Evolutionary conservation across 2,113 vertebrate genomes (phyloP).

Genomic region (Centropus unirufus): DNA sequence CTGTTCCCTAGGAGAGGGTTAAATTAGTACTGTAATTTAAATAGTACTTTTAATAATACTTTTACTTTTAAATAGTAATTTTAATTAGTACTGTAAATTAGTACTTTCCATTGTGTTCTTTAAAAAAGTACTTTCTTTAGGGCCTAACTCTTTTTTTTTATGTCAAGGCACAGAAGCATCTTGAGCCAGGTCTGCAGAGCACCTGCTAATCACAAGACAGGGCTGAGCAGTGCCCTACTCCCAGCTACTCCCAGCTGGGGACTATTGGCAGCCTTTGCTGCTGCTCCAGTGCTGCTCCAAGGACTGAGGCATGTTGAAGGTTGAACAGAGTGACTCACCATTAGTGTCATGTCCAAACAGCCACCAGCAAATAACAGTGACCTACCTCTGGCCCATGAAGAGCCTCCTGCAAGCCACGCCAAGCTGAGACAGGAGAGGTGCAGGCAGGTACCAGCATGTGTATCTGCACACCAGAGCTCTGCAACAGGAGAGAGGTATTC

Average conservation of each 20-base stretch:
- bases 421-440: background rate
- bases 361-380: background rate
- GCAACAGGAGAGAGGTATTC: background rate
- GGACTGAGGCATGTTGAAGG: background rate
- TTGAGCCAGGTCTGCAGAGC: background rate
- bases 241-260: background rate
- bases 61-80: too few relatives aligned
- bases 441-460: fast-evolving
- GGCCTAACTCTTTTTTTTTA: background rate
- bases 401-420: background rate
- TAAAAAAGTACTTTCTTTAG: background rate
- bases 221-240: background rate
- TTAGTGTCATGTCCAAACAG: fast-evolving
- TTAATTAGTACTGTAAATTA: background rate
- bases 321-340: background rate
- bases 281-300: background rate
- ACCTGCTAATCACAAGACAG: fast-evolving
- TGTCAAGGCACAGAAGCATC: background rate
- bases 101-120: background rate
- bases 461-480: background rate
- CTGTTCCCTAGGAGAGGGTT: background rate
- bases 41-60: too few relatives aligned
- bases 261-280: background rate
- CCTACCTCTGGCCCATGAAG: fast-evolving
- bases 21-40: too few relatives aligned